phyloP scores from a whole-genome alignment of 1,140 invertebrate genomes.

The Procambarus virginalis region DNA sequence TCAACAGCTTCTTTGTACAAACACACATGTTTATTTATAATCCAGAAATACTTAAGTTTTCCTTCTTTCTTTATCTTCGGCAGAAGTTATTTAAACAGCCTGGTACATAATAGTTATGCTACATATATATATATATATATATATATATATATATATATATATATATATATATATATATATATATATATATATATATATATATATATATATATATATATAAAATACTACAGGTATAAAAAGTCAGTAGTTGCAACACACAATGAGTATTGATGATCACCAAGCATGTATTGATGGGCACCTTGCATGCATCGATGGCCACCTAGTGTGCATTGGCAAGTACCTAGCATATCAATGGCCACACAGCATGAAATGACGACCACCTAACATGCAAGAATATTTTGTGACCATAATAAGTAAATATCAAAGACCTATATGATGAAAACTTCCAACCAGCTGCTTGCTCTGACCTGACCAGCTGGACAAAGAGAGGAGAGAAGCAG shows the following conservation, averaged over 20 bases:
- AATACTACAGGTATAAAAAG: conserved; percentile 61
- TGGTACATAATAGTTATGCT: conserved; percentile 43
- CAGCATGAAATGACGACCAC: conserved; percentile 5
- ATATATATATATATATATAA: conserved; percentile 42
- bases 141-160: too few relatives aligned
- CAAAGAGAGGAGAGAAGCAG: not conserved
- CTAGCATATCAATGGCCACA: too few relatives aligned
- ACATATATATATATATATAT: conserved; percentile 44
- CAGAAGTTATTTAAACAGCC: conserved; percentile 41
- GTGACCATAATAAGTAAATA: not conserved
- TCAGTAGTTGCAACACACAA: conserved; percentile 38
- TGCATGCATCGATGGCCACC: too few relatives aligned
- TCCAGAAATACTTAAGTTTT: conserved; percentile 13
- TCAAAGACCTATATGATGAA: not conserved
- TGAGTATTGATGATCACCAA: conserved; percentile 41
- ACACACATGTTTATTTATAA: conserved; percentile 30
- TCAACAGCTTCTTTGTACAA: conserved; percentile 63
- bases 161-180: too few relatives aligned
- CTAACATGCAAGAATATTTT: conserved; percentile 49
- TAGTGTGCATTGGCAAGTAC: too few relatives aligned
- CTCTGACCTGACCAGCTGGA: not conserved
- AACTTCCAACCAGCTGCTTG: not conserved
- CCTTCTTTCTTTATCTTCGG: conserved; percentile 31
- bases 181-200: too few relatives aligned
- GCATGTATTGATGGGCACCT: too few relatives aligned